Base-by-base conservation (phyloP, 1,140 invertebrate genomes). In the Lucilia sericata region DNA sequence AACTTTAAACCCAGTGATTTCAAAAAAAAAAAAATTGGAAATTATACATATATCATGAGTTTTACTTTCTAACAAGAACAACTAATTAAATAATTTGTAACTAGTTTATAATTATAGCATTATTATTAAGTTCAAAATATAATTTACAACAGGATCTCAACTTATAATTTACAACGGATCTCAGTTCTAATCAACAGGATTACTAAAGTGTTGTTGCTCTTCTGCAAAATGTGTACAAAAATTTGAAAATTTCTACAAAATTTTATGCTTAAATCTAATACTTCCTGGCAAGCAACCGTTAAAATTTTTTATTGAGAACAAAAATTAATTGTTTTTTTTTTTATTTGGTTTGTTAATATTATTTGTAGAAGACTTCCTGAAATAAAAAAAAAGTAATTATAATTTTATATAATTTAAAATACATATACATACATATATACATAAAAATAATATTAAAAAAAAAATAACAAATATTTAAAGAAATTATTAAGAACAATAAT, bases 401-500 rank as follows among this genome's bases (percentile, higher is more conserved):
- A 70, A 70, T 21, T 70, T 21, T 25, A 70, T 25, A 19, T 70
- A 25, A 70, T 70, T 21, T 70, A 7, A 21, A 25, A 21, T 10
- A 70, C 21, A 70, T 70, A 70, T 70, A 8, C 19, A 70, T 70
- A 70, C 21, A 21, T 70, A 70, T 70, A 21, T 19, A 21, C 21
- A 70, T 70, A 70, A 21, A 21, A 9, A 70, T 30, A 19, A 55
- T 82, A 51, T 60, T 55, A 55, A 82, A 21, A 30, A 82, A 82
- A 30, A 25, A 82, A 51, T 51, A 82, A 34, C 30, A 81, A 84
- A 84, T 84, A 84, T 84, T 82, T 82, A 84, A 84, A 84, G 78
- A 87, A 89, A 90, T 87, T 90, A 90, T 90, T 88, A 90, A 90
- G 89, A 90, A 90, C 89, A 90, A 90, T 90, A 90, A 90, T 90